Evolutionary conservation across 2,113 vertebrate genomes (phyloP), one percentile per base, ranked within the genome.

Genomic region (Octodon degus): DNA sequence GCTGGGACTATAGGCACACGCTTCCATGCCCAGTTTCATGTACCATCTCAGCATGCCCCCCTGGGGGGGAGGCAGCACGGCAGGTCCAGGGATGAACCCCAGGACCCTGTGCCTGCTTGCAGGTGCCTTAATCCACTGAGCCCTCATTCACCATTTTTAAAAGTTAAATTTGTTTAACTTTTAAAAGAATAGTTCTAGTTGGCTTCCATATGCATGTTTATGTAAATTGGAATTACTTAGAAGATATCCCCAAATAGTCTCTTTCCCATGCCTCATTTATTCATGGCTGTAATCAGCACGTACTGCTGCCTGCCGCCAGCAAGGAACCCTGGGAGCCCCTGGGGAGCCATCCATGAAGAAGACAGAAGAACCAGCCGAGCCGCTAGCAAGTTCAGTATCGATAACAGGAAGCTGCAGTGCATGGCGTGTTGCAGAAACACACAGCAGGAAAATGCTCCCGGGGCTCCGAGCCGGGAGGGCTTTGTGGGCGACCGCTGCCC

Each of bases 171-270:
- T 50, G n/a, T 80, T 82, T 63, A 80, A 20, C 72, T 93, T 68
- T 86, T 67, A 63, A 92, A 93, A 85, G 22, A 63, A 16, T 58
- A 84, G 83, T 89, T 94, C 80, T 90, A 58, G 37, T 43, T 91
- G 34, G 50, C 25, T 68, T 87, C 60, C 7, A 47, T 14, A 27
- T 63, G 60, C 25, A 32, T 76, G 47, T 72, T 84, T 79, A 62
- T 67, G 22, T 88, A 87, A 91, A 58, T 74, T 74, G 86, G 40
- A 86, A 37, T 19, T 25, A 14, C 77, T 70, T 72, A 77, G 68
- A 87, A 27, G 22, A 62, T 76, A 70, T 20, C 47, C 4, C 6
- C 47, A 95, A 90, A 67, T 47, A 92, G 22, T 16, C 10, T 65
- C 25, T 90, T 96, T 53, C 2, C 0, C 43, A 47, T 0, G 58